A percentile compares a stretch with the other conserved stretches of the same genome.
phyloP scores from a whole-genome alignment of 2,113 vertebrate species.

The Chloropsis cyanopogon region DNA sequence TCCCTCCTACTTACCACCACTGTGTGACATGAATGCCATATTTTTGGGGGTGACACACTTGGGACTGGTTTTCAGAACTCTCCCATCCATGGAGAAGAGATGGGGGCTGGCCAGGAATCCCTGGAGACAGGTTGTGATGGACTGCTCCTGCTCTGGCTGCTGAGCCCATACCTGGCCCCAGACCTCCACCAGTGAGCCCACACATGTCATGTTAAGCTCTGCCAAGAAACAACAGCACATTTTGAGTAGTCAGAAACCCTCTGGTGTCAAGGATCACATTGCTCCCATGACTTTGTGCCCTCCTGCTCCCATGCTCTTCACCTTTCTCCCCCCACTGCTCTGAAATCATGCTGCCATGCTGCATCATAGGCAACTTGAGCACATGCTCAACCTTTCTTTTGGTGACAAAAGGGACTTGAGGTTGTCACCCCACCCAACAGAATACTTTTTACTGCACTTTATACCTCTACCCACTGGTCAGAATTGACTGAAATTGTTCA shows the following conservation, averaged over 20 bases:
- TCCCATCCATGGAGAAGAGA: neutral
- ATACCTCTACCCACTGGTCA: neutral
- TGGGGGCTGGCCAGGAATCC: neutral
- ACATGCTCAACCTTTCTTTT: neutral
- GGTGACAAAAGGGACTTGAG: neutral
- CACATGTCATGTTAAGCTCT: constrained; percentile 26
- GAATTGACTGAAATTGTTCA: neutral
- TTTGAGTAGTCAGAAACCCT: neutral
- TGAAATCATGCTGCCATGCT: neutral
- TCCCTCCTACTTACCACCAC: neutral
- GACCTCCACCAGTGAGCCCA: neutral
- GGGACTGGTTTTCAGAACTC: neutral
- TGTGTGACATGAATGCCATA: rapidly evolving
- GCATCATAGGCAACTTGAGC: neutral
- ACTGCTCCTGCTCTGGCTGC: neutral
- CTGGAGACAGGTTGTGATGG: neutral
- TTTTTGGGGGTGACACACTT: neutral
- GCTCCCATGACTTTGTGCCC: neutral
- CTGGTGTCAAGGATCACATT: neutral
- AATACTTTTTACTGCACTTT: neutral
- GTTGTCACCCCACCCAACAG: neutral
- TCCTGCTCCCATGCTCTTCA: neutral
- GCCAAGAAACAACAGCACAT: neutral
- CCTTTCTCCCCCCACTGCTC: neutral
- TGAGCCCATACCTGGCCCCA: neutral